Evolutionary conservation across 2,888 invertebrate genomes (phyloP).

Genomic region (Agonopterix heracliana): DNA sequence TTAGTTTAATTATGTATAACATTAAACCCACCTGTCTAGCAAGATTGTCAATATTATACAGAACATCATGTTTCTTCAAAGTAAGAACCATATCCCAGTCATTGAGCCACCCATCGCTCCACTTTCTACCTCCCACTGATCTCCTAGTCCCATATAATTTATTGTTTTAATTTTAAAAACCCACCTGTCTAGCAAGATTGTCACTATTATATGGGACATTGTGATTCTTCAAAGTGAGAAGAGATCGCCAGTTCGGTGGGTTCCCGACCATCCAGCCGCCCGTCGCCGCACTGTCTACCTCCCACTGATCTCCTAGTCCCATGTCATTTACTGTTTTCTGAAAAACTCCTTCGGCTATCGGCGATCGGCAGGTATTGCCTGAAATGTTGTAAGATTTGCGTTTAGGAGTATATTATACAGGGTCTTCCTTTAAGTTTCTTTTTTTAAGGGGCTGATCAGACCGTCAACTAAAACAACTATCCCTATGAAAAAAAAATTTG

Average conservation of each 20-base stretch:
- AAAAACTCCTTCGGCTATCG: slow-evolving; percentile 96
- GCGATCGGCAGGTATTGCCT: slow-evolving; percentile 97
- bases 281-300: slow-evolving; percentile 92
- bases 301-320: slow-evolving; percentile 81
- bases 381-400: slow-evolving; percentile 12
- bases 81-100: slow-evolving; percentile 86
- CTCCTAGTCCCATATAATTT: slow-evolving; percentile 76
- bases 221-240: slow-evolving; percentile 82
- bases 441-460: too few species aligned
- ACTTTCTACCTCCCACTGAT: slow-evolving; percentile 91
- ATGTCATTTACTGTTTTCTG: slow-evolving; percentile 82
- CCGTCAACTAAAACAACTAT: too few species aligned
- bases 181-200: slow-evolving; percentile 88
- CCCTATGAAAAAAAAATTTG: too few species aligned
- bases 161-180: slow-evolving; percentile 68
- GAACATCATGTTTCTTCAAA: slow-evolving; percentile 83
- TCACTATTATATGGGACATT: slow-evolving; percentile 77
- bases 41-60: slow-evolving; percentile 57
- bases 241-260: slow-evolving; percentile 87
- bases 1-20: too few species aligned
- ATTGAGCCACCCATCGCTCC: slow-evolving; percentile 95
- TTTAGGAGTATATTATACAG: background rate
- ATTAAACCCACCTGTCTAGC: too few species aligned
- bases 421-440: background rate
- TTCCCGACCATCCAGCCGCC: slow-evolving; percentile 93